Evolutionary conservation across 2,113 vertebrate species (phyloP).

Genomic region (Benitochromis conjunctus): DNA sequence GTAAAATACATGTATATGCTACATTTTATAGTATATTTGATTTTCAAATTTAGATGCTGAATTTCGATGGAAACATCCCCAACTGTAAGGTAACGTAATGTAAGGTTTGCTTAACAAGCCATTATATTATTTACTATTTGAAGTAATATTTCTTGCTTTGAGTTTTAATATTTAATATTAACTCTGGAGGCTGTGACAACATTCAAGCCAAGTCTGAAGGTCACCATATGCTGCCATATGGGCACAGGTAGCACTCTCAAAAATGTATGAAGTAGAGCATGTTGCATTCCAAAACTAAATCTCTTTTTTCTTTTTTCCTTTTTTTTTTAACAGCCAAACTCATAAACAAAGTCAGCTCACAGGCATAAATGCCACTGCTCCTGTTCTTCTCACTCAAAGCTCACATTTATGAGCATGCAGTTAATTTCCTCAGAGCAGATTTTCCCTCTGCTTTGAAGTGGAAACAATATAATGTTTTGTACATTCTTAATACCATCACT

Average conservation of each 20-base stretch:
- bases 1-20: background rate
- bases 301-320: background rate
- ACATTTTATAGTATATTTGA: background rate
- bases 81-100: background rate
- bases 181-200: background rate
- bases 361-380: constrained; percentile 11
- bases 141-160: background rate
- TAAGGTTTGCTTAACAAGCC: background rate
- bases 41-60: background rate
- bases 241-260: background rate
- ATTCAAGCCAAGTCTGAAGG: background rate
- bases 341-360: constrained; percentile 48
- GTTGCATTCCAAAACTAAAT: constrained; percentile 4
- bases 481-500: constrained; percentile 52
- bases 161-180: background rate
- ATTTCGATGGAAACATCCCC: background rate
- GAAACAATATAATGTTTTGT: constrained; percentile 50
- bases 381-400: constrained; percentile 55
- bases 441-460: constrained; percentile 54
- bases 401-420: constrained; percentile 59
- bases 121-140: background rate
- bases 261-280: background rate
- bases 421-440: constrained; percentile 43
- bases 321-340: constrained; percentile 18
- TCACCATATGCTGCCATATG: background rate